These are phyloP conservation scores for Copsychus sechellarum DNA, from an alignment of 2,113 vertebrate species.

Conservation along the genomic window DNA sequence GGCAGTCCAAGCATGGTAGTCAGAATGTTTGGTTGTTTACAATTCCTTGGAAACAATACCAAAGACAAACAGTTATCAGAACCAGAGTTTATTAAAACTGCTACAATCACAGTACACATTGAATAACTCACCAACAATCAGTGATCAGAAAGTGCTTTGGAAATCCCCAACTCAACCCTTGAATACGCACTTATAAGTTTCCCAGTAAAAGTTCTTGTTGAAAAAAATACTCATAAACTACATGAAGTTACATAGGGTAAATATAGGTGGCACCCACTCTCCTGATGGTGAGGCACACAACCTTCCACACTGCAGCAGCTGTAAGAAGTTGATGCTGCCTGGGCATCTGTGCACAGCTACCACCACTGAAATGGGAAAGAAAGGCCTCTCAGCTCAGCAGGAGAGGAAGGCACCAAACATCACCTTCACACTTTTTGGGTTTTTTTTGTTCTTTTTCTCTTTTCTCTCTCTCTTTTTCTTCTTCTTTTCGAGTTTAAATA, in stretches of 20 bases:
- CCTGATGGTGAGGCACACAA: not conserved
- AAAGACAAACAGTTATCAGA: not conserved
- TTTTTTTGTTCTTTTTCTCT: not conserved
- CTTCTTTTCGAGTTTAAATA: not conserved
- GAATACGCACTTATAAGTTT: not conserved
- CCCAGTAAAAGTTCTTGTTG: not conserved
- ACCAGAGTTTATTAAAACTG: not conserved
- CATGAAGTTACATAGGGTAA: not conserved
- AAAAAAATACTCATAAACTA: not conserved
- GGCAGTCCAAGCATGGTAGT: not conserved
- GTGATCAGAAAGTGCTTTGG: not conserved
- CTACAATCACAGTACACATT: not conserved
- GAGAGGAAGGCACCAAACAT: not conserved
- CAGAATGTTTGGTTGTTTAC: not conserved
- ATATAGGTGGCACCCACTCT: not conserved
- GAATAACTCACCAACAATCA: not conserved
- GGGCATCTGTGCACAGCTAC: not conserved
- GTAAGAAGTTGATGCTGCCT: not conserved
- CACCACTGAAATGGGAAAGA: not conserved
- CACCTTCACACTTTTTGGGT: not conserved
- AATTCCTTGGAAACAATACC: not conserved
- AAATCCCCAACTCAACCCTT: not conserved
- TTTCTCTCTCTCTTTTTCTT: accelerated
- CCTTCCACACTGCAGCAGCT: not conserved
- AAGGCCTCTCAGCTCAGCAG: not conserved